Evolutionary conservation across 2,113 vertebrate genomes (phyloP), one percentile per base, ranked within the genome.

Genomic region (Elachura formosa): DNA sequence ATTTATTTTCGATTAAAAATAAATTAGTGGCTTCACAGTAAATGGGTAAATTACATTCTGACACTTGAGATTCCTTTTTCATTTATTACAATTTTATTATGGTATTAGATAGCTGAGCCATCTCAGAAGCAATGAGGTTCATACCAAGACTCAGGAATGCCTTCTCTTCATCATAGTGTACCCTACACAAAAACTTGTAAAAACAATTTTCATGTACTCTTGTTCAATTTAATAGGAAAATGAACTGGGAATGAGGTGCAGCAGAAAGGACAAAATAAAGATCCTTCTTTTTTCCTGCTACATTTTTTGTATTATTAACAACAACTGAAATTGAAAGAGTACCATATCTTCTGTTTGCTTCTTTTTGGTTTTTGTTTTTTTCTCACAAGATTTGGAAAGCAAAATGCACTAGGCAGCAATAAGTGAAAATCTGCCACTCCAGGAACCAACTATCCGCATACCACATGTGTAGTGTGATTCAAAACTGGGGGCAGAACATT

Each of bases 151-250:
- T 92, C 36, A 41, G n/a, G 31, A 63, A 71, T 24, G 19, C 31
- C 34, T 54, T 25, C 63, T 14, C 15, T 77, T 6, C 22, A 36
- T n/a, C 0, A 0, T 6, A n/a, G 40, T 24, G 14, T 10, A 29
- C 28, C 5, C 20, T 19, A n/a, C 23, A 89, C 21, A 84, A 59
- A 56, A 3, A 1, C 33, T 62, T 1, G 0, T 40, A 26, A 87
- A 74, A 79, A 36, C 7, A n/a, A 8, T 43, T 89, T 67, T 62
- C 34, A 28, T 62, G 41, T 76, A 16, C 0, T 1, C 21, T 33
- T 79, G 17, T 49, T 93, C 45, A 83, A 10, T 68, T 83, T 55
- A 72, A 83, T 0, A 3, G 18, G 29, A 86, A 90, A 20, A 26
- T 77, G 36, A 62, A 9, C 23, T 78, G 43, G 23, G 41, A 23